Evolutionary conservation across 1,140 invertebrate species (phyloP), one percentile per base, ranked within the genome.

Genomic region (Drepana arcuata): DNA sequence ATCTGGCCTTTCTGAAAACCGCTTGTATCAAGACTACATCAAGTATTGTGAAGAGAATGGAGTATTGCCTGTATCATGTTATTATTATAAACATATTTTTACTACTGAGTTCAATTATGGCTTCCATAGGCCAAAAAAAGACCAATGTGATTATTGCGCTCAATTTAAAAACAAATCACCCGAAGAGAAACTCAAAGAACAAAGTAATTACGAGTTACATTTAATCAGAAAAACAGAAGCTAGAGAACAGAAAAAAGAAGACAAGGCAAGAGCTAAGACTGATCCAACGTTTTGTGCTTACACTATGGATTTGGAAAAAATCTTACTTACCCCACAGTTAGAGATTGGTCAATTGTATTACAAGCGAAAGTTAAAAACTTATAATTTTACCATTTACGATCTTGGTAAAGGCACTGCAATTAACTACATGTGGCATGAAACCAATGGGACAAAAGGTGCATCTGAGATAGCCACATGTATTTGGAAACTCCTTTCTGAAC

Each of bases 401-500:
- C n/a, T 36, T 14, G 34, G 25, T 10, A n/a, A 11, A 14, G 13
- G 7, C 14, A 10, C 16, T 14, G 34, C 34, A 9, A 28, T 24
- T 10, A 36, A 36, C 28, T 36, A 36, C 11, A 36, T 36, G 34
- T 28, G 34, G 25, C 34, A 28, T 18, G 25, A 36, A 13, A 26
- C 24, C 4, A 26, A 26, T 10, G 24, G n/a, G 4, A 14, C 12
- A 13, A 21, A 36, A 28, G 25, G 15, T 11, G 34, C 34, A 18
- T 36, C 34, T 11, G 26, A 36, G 34, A 16, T 36, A 7, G 24
- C 25, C 7, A 27, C 16, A 15, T 36, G 34, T 16, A 18, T 36
- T 16, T 36, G 34, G 15, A 28, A 3, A n/a, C 34, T 16, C 7
- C 25, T 28, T 10, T 28, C 15, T 1, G 24, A 25, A 18, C 13